Evolutionary conservation across 2,113 vertebrate species (phyloP).

Genomic region (Stigmatopora nigra): DNA sequence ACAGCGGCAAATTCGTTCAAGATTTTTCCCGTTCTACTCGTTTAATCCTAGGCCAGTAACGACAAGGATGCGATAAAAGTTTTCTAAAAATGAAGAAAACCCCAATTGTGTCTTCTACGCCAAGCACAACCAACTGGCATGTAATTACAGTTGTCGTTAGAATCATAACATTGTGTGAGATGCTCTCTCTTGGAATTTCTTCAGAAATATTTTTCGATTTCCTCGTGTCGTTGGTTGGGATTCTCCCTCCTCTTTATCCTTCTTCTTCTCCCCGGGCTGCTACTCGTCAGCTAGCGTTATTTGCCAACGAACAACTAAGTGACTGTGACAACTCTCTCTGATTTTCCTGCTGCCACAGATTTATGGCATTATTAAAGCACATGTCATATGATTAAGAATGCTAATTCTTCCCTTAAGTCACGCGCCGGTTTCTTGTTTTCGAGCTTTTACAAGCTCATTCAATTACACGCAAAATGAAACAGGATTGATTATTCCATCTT

Average conservation of each 20-base stretch:
- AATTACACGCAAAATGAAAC: conserved; percentile 73
- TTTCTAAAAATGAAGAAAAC: conserved; percentile 3
- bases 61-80: not conserved
- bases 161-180: not conserved
- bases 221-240: conserved; percentile 14
- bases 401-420: conserved; percentile 63
- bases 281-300: conserved; percentile 58
- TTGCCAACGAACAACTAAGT: conserved; percentile 59
- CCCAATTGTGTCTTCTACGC: not conserved
- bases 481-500: conserved; percentile 66
- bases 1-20: not conserved
- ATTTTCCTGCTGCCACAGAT: conserved; percentile 65
- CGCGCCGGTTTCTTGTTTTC: conserved; percentile 58
- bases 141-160: not conserved
- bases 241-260: conserved; percentile 17
- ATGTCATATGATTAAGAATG: conserved; percentile 75
- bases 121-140: not conserved
- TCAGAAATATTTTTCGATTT: conserved; percentile 24
- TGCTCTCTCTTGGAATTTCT: not conserved
- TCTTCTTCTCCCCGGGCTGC: conserved; percentile 17
- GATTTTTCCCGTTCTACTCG: not conserved
- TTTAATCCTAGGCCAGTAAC: not conserved
- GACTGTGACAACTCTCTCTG: conserved; percentile 62
- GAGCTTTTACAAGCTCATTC: conserved; percentile 60
- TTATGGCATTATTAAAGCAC: conserved; percentile 72